Percentiles rank a stretch among this genome's conserved stretches.
Conservation (phyloP, 2,888 invertebrate species). For the Scelioninae gen. 1 region DNA sequence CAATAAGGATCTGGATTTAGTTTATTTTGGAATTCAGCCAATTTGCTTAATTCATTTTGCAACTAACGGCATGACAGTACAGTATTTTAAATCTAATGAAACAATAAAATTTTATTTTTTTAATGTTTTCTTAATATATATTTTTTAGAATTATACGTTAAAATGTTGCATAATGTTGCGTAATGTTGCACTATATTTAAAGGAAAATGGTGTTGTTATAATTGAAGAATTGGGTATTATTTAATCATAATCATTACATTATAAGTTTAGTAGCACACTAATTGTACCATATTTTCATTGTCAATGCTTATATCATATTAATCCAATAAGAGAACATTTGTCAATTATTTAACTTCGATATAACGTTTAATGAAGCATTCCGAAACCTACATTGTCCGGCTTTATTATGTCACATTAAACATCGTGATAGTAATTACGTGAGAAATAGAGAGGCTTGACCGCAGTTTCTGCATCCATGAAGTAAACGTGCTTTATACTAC, state of each 20-base stretch:
- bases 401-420: conserved; percentile 46
- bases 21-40: no score
- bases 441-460: conserved; percentile 69
- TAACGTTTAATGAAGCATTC: conserved; percentile 29
- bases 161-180: no score
- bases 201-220: no score
- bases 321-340: conserved; percentile 3
- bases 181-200: no score
- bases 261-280: not conserved
- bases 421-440: conserved; percentile 74
- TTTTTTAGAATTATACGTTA: no score
- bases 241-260: not conserved
- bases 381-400: conserved; percentile 9
- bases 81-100: no score
- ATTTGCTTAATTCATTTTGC: no score
- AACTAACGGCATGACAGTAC: no score
- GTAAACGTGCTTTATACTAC: conserved; percentile 67
- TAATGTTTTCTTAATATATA: no score
- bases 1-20: no score
- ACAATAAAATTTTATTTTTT: no score
- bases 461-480: conserved; percentile 52
- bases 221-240: no score
- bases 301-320: not conserved
- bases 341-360: conserved; percentile 1
- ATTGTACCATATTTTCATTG: not conserved